These are phyloP conservation scores for Catostomus latipinnis DNA, from an alignment of 2,797 vertebrate genomes.

Conservation along the genomic window DNA sequence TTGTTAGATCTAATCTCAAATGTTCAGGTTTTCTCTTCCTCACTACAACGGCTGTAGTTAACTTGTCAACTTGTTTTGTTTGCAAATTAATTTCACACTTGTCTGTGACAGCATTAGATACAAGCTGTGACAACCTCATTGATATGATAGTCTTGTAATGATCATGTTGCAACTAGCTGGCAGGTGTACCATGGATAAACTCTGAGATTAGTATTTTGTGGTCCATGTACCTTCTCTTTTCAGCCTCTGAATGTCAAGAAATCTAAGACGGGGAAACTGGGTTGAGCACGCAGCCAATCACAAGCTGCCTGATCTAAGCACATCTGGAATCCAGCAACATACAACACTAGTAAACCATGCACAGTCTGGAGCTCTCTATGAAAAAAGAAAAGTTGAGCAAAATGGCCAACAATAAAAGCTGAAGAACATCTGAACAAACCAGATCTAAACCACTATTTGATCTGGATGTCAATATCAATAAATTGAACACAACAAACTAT, in stretches of 20 bases:
- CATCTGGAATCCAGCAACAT: conserved; percentile 75
- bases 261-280: conserved; percentile 60
- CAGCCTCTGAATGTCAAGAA: conserved; percentile 64
- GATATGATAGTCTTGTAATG: conserved; percentile 37
- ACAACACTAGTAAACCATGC: conserved; percentile 61
- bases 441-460: too few relatives aligned
- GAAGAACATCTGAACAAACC: background rate
- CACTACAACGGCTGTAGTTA: background rate
- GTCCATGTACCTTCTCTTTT: conserved; percentile 43
- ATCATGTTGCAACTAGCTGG: conserved; percentile 61
- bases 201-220: conserved; percentile 56
- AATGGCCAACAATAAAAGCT: conserved; percentile 60
- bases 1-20: background rate
- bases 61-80: conserved; percentile 8
- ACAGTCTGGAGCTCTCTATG: conserved; percentile 49
- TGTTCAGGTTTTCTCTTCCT: background rate
- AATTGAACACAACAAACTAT: too few relatives aligned
- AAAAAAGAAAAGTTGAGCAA: conserved; percentile 59
- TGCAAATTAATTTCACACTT: conserved; percentile 16
- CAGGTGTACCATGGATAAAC: conserved; percentile 68
- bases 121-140: conserved; percentile 34
- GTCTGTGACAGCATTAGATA: conserved; percentile 44
- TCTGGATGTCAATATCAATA: too few relatives aligned
- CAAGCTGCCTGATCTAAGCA: conserved; percentile 67
- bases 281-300: conserved; percentile 45